These are phyloP conservation scores for Gryon sp. DNA, from an alignment of 1,140 invertebrate species.

Conservation along the genomic window DNA sequence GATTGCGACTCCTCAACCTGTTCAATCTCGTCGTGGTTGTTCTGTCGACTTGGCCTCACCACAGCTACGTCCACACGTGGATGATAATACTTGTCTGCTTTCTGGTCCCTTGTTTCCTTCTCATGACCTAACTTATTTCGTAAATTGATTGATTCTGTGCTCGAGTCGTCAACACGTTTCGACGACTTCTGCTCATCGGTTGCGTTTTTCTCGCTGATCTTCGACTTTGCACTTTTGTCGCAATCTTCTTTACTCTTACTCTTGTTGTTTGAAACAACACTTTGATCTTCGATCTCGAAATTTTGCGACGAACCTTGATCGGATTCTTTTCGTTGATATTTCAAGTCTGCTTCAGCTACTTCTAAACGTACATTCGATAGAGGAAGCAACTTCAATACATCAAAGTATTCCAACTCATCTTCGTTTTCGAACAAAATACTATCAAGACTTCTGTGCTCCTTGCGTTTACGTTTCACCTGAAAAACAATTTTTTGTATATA, in stretches of 20 bases:
- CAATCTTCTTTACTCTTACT: not conserved
- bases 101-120: conserved; percentile 11
- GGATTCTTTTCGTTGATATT: not conserved
- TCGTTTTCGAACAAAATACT: conserved; percentile 77
- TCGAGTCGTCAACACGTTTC: not conserved
- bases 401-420: conserved; percentile 76
- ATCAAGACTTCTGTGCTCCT: conserved; percentile 76
- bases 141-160: not conserved
- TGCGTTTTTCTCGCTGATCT: conserved; percentile 14
- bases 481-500: no score
- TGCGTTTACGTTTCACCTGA: conserved; percentile 77
- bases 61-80: conserved; percentile 45
- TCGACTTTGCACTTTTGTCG: not conserved
- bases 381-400: conserved; percentile 76
- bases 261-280: not conserved
- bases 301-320: not conserved
- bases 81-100: conserved; percentile 21
- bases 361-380: conserved; percentile 75
- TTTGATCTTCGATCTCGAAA: not conserved
- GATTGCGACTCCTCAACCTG: conserved; percentile 71
- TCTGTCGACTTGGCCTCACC: conserved; percentile 24
- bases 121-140: conserved; percentile 2
- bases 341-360: conserved; percentile 65
- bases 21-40: conserved; percentile 55
- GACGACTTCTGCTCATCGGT: conserved; percentile 48